Conservation (phyloP, 2,888 invertebrate genomes). For the Xanthorhoe spadicearia region DNA sequence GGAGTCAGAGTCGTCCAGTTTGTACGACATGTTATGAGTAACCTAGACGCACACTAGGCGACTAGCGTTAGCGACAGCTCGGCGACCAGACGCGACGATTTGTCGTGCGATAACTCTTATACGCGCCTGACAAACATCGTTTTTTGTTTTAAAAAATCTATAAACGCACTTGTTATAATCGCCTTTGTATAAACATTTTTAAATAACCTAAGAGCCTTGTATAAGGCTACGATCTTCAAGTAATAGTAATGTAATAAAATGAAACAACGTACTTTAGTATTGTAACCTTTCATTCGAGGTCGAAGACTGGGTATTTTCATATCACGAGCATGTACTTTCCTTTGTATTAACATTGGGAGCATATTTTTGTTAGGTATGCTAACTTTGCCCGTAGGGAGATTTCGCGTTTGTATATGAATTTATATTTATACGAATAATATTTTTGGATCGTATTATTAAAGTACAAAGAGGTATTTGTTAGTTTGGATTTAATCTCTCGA, state of each 20-base stretch:
- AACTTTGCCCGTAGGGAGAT: constrained; percentile 13
- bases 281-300: constrained; percentile 19
- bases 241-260: neutral
- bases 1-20: no score
- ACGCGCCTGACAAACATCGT: no score
- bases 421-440: neutral
- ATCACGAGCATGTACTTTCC: constrained; percentile 20
- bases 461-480: neutral
- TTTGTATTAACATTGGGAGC: constrained; percentile 23
- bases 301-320: constrained; percentile 30
- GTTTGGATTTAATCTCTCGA: neutral
- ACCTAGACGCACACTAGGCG: no score
- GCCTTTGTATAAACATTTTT: neutral
- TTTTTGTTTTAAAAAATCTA: neutral
- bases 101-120: no score
- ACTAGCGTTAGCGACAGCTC: no score
- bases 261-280: constrained; percentile 20
- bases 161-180: neutral
- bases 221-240: no score
- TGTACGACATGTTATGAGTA: no score
- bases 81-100: no score
- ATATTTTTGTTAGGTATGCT: constrained; percentile 19
- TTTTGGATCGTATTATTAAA: neutral
- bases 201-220: neutral
- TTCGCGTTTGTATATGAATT: constrained; percentile 7